Base-by-base conservation (phyloP, 2,888 invertebrate species). In the Strigamia transsilvanica region DNA sequence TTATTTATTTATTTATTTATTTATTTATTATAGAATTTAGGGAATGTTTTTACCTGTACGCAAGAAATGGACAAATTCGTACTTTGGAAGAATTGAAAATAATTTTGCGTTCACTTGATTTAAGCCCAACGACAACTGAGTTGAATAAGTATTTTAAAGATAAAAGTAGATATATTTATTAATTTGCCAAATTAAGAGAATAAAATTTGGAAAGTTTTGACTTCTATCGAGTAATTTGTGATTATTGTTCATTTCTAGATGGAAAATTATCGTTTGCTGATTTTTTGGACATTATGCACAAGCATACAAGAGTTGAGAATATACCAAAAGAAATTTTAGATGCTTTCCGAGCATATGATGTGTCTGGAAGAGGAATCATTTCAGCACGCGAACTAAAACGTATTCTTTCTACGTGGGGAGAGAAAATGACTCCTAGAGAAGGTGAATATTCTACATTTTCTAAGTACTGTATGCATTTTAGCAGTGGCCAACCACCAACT, bases 191-290 rank as follows among this genome's bases (percentile, higher is more conserved):
- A 12, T 32, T n/a, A 79, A 38, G 3, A 27, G 27, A 27, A 3
- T 27, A 27, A 27, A 27, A 27, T 27, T 27, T 27, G 27, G 27
- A 27, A 27, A 3, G 27, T 27, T 27, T 27, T 3, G 27, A 27
- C 27, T 3, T 27, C 27, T 27, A 27, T 27, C 27, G 38, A 38
- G 10, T 4, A 38, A 38, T 38, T 38, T 2, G 13, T 41, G 0
- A 41, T n/a, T 79, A n/a, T 27, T 1, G 27, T 79, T 23, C 15
- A 27, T 81, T 66, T 38, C n/a, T 34, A 91, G 94, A 93, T 85
- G 96, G 96, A 0, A 95, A 94, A 89, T 95, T 97, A 94, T 93
- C 94, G 0, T 98, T 98, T 88, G 96, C 98, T 0, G 97, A 97
- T 86, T 98, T 98, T 87, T 88, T 98, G 79, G 97, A 98, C 87